Evolutionary conservation across 2,113 vertebrate genomes (phyloP).

Genomic region (Hydrolagus affinis): DNA sequence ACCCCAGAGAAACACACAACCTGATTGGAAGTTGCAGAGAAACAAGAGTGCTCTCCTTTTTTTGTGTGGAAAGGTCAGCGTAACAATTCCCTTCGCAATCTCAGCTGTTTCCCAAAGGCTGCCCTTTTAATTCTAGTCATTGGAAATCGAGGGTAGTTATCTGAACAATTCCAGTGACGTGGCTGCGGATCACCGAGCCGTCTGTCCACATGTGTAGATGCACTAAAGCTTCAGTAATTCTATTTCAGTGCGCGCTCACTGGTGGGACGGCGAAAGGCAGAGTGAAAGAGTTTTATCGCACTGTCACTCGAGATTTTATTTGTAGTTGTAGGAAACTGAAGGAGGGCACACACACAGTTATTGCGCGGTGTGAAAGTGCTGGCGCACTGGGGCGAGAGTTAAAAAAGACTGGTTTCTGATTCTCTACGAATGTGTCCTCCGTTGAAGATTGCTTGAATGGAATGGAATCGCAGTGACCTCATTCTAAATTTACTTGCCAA

Average conservation of each 20-base stretch:
- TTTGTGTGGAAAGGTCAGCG: no score
- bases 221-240: neutral
- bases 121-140: no score
- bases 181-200: neutral
- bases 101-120: no score
- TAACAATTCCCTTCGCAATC: no score
- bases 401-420: neutral
- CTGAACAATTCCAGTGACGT: neutral
- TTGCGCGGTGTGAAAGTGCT: neutral
- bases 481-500: slow-evolving; percentile 10
- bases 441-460: neutral
- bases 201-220: neutral
- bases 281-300: neutral
- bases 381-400: neutral
- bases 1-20: no score
- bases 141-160: neutral
- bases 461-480: neutral
- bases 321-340: neutral
- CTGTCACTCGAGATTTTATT: neutral
- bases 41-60: no score
- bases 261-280: neutral
- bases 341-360: neutral
- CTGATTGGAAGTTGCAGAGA: no score
- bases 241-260: neutral
- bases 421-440: neutral